phyloP scores from a whole-genome alignment of 30 jellyfish, hydroid and myxozoan species.

The Phacellophora camtschatica region DNA sequence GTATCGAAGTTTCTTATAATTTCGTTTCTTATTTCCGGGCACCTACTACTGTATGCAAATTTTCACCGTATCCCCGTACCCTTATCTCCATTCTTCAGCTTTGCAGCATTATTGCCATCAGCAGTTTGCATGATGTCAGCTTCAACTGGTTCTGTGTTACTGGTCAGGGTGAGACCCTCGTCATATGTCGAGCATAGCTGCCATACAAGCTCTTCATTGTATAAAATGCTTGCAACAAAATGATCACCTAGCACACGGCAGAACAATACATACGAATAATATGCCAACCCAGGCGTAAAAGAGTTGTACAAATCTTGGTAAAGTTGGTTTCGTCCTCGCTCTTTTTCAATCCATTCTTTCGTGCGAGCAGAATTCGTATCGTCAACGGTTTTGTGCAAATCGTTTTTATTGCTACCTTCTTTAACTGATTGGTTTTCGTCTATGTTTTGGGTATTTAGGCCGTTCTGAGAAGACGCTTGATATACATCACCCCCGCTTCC shows the following conservation, averaged over 20 bases:
- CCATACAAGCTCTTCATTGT: slow-evolving; percentile 88
- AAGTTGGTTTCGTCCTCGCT: not conserved
- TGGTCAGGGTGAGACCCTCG: slow-evolving; percentile 64
- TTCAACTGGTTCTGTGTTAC: not conserved
- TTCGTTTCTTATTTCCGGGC: too few species aligned
- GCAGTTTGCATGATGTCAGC: not conserved
- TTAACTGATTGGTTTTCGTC: too few species aligned
- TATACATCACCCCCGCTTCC: too few species aligned
- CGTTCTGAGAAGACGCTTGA: too few species aligned
- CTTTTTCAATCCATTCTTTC: not conserved
- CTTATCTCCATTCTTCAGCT: not conserved
- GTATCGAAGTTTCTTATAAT: too few species aligned
- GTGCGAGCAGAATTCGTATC: not conserved
- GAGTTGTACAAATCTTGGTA: slow-evolving; percentile 66
- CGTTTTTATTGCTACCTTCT: too few species aligned
- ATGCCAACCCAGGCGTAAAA: slow-evolving; percentile 82
- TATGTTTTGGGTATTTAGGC: too few species aligned
- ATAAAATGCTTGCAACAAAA: slow-evolving; percentile 72
- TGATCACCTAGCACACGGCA: slow-evolving; percentile 82
- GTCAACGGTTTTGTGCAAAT: not conserved
- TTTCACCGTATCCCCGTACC: too few species aligned
- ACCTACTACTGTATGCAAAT: too few species aligned
- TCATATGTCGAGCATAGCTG: slow-evolving; percentile 81
- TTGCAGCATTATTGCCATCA: not conserved
- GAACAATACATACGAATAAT: slow-evolving; percentile 84